Evolutionary conservation across 2,888 invertebrate species (phyloP).

Genomic region (Cephus sareptanus): DNA sequence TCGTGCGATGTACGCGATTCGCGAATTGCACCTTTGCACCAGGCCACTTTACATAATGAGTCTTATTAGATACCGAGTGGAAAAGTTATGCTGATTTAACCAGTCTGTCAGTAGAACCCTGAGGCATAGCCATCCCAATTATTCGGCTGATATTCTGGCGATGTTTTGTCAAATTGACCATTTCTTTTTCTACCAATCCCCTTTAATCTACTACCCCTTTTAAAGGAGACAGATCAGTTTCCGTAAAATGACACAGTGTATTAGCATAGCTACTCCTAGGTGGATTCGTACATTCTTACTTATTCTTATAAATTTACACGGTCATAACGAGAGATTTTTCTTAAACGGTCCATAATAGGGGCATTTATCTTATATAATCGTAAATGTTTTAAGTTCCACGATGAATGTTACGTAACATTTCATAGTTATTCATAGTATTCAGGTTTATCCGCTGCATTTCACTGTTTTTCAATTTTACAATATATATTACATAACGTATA

Average conservation of each 20-base stretch:
- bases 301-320: too few species aligned
- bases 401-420: background rate
- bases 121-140: background rate
- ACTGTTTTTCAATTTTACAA: background rate
- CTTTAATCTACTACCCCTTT: background rate
- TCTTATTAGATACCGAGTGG: background rate
- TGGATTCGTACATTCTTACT: too few species aligned
- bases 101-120: background rate
- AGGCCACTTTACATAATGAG: background rate
- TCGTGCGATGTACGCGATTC: background rate
- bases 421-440: background rate
- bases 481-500: background rate
- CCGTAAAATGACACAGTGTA: background rate
- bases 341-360: background rate
- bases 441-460: too few species aligned
- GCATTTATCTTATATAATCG: background rate
- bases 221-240: background rate
- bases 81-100: background rate
- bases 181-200: background rate
- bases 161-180: background rate
- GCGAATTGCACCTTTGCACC: background rate
- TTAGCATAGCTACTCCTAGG: background rate
- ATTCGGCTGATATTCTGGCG: background rate
- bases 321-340: background rate
- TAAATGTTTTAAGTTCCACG: too few species aligned